phyloP scores from a whole-genome alignment of 2,888 invertebrate species.

The Scaptomyza tumidula region DNA sequence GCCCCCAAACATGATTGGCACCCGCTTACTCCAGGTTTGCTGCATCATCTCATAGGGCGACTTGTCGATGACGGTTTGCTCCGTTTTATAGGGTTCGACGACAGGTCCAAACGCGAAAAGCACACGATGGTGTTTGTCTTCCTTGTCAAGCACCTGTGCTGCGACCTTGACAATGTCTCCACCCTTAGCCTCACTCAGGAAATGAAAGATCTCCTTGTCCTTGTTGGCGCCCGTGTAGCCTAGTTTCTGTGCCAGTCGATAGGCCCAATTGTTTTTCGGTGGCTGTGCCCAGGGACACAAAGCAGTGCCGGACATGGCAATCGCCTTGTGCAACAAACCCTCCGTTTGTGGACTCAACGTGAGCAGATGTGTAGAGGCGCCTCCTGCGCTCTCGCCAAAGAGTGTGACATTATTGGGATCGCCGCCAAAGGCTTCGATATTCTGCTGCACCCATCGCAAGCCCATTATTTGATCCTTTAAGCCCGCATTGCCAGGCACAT shows the following conservation, averaged over 20 bases:
- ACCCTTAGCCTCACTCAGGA: conserved; percentile 72
- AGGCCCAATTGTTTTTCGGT: conserved; percentile 71
- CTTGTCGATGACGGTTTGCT: conserved; percentile 78
- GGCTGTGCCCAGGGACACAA: conserved; percentile 80
- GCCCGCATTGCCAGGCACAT: conserved; percentile 86
- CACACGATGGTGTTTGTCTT: conserved; percentile 77
- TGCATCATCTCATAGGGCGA: conserved; percentile 70
- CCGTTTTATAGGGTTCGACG: conserved; percentile 81
- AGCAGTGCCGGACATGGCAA: conserved; percentile 82
- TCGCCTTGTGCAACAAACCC: conserved; percentile 81
- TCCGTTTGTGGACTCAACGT: conserved; percentile 85
- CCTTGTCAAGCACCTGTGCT: conserved; percentile 69
- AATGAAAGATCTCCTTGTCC: conserved; percentile 81
- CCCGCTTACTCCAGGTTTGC: conserved; percentile 80
- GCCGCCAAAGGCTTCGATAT: conserved; percentile 85
- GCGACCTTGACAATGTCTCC: conserved; percentile 76
- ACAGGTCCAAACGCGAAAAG: conserved; percentile 82
- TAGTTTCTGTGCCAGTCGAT: conserved; percentile 76
- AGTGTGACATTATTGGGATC: conserved; percentile 85
- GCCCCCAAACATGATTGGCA: conserved; percentile 82
- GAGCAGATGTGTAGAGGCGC: conserved; percentile 85
- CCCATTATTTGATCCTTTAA: conserved; percentile 86
- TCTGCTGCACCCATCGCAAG: conserved; percentile 85
- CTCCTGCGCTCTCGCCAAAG: conserved; percentile 86
- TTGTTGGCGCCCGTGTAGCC: conserved; percentile 79